A percentile compares a stretch with the other conserved stretches of the same genome.
These are phyloP conservation scores for Tenthredo notha DNA, from an alignment of 2,888 invertebrate genomes.

Conservation along the genomic window DNA sequence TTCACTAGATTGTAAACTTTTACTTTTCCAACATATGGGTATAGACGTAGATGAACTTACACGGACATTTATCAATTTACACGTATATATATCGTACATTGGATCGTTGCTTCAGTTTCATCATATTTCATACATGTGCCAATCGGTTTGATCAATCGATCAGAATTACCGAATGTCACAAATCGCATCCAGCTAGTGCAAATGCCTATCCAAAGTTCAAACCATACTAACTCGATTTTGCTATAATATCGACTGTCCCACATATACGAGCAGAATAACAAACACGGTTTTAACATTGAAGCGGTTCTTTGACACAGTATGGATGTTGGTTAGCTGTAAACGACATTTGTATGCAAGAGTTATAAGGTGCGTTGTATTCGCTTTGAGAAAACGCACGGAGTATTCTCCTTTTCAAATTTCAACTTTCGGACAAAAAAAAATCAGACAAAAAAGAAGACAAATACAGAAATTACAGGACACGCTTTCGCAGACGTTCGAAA, in stretches of 20 bases:
- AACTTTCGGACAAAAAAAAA: too few species aligned
- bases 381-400: not conserved
- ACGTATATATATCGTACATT: too few species aligned
- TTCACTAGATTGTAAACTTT: slow-evolving; percentile 76
- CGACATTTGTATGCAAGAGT: slow-evolving; percentile 19
- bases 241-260: not conserved
- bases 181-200: not conserved
- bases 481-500: not conserved
- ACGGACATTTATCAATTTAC: not conserved
- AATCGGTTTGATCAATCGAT: not conserved
- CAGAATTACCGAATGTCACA: not conserved
- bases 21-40: slow-evolving; percentile 73
- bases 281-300: slow-evolving; percentile 30
- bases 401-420: not conserved
- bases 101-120: not conserved
- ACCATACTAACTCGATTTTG: not conserved
- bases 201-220: slow-evolving; percentile 7
- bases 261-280: slow-evolving; percentile 40
- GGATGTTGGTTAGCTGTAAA: slow-evolving; percentile 12
- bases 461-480: too few species aligned
- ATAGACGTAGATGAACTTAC: not conserved
- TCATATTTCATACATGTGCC: not conserved
- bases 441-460: too few species aligned
- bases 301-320: slow-evolving; percentile 46
- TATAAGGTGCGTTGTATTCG: not conserved